Evolutionary conservation across 2,888 invertebrate species (phyloP).

Genomic region (Tribolium freemani): DNA sequence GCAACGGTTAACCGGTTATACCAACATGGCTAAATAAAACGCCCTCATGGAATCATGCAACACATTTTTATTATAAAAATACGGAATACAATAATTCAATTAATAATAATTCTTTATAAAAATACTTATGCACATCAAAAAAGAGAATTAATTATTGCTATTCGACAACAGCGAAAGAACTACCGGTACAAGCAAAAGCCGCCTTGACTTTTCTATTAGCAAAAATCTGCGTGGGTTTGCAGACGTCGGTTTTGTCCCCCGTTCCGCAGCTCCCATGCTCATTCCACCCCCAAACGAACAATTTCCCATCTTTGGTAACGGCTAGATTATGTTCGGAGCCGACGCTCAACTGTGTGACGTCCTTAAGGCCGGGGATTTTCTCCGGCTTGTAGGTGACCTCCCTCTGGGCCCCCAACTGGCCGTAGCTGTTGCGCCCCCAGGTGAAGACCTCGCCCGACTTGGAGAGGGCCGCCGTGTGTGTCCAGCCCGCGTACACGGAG

Average conservation of each 20-base stretch:
- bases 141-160: slow-evolving; percentile 56
- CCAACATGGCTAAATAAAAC: slow-evolving; percentile 14
- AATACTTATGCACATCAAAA: slow-evolving; percentile 62
- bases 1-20: slow-evolving; percentile 42
- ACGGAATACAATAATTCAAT: slow-evolving; percentile 63
- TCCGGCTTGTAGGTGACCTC: slow-evolving; percentile 68
- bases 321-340: slow-evolving; percentile 88
- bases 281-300: slow-evolving; percentile 92
- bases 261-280: slow-evolving; percentile 90
- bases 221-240: slow-evolving; percentile 67
- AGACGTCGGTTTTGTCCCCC: slow-evolving; percentile 69
- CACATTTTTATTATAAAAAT: slow-evolving; percentile 66
- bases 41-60: slow-evolving; percentile 52
- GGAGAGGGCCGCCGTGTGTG: slow-evolving; percentile 78
- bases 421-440: slow-evolving; percentile 88
- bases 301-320: slow-evolving; percentile 74
- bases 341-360: slow-evolving; percentile 73
- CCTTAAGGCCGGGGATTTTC: slow-evolving; percentile 69
- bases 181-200: slow-evolving; percentile 70
- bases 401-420: slow-evolving; percentile 76
- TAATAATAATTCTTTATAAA: slow-evolving; percentile 61
- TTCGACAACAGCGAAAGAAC: slow-evolving; percentile 70
- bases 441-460: slow-evolving; percentile 75
- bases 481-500: slow-evolving; percentile 82
- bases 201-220: slow-evolving; percentile 59